Base-by-base conservation (phyloP, 2,113 vertebrate species). In the Pollachius pollachius region DNA sequence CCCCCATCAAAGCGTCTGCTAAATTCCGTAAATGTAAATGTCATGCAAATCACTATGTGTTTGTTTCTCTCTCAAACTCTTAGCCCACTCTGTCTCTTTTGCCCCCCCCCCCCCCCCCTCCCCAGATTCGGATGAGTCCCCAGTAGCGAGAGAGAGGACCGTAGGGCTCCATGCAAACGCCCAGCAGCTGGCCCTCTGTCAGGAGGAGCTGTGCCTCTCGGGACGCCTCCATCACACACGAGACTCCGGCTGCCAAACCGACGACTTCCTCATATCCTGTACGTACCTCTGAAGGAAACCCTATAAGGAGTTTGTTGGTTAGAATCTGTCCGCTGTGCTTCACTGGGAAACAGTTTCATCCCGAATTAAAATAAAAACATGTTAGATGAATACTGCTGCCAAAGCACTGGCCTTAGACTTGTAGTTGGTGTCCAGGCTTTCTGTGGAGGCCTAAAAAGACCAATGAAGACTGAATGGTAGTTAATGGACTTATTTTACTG, bases 191-290 rank as follows among this genome's bases (percentile, higher is more conserved):
- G 92, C 91, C 60, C 83, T 92, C 73, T 92, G 88, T 85, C 84
- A 87, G 61, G 92, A 93, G 77, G 93, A 93, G 70, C 83, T 95
- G 52, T 93, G 92, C 61, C 75, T 93, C 89, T 94, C 94, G 52
- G 94, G 95, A 79, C 92, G 94, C 52, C 87, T 89, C 77, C 94
- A 94, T 16, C 95, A 91, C 84, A 98, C 96, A 71, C 94, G 94
- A 77, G 97, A 99, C 89, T 98, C 97, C 0, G 97, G 97, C 90
- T 99, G 97, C 88, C 97, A 99, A 88, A 99, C 97, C 0, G 97
- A 99, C 84, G 97, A 99, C 85, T 96, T 97, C 82, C 91, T 97
- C 74, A 98, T 98, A 80, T 92, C 88, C 81, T 90, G 89, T 90
- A 88, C 52, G 89, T 85, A 84, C 76, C 58, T 77, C 56, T 80